Percentiles rank a stretch among this genome's conserved stretches.
Conservation (phyloP, 2,113 vertebrate genomes). For the Gymnorhina tibicen region DNA sequence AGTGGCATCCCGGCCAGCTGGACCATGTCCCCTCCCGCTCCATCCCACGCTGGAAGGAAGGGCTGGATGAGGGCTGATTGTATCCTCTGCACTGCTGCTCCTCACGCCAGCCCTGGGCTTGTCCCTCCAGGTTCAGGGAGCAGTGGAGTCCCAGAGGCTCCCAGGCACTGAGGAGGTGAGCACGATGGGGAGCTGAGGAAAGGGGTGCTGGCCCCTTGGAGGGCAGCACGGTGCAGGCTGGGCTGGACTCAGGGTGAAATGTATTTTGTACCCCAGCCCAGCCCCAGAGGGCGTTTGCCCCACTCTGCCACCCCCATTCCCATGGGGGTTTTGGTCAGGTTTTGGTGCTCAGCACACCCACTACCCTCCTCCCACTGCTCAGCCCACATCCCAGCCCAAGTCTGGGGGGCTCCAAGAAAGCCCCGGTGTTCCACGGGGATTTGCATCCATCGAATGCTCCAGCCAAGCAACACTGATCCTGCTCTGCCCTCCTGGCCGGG, state of each 20-base stretch:
- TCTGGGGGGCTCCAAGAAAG: not conserved
- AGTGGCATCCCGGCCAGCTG: not conserved
- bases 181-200: not conserved
- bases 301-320: accelerated
- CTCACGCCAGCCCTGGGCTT: not conserved
- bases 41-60: not conserved
- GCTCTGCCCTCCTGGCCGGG: not conserved
- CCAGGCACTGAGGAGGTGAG: not conserved
- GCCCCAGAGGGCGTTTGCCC: not conserved
- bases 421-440: accelerated
- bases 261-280: not conserved
- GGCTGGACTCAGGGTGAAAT: not conserved
- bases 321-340: not conserved
- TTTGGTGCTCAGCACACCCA: not conserved
- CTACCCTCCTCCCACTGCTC: not conserved
- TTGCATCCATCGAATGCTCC: not conserved
- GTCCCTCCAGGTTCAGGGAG: accelerated
- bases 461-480: not conserved
- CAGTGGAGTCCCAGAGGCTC: too few relatives aligned
- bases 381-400: not conserved
- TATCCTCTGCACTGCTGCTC: not conserved
- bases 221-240: not conserved
- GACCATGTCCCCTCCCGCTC: not conserved
- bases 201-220: not conserved
- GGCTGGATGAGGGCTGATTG: not conserved